phyloP scores from a whole-genome alignment of 2,113 vertebrate genomes.

The Trogon melanurus region DNA sequence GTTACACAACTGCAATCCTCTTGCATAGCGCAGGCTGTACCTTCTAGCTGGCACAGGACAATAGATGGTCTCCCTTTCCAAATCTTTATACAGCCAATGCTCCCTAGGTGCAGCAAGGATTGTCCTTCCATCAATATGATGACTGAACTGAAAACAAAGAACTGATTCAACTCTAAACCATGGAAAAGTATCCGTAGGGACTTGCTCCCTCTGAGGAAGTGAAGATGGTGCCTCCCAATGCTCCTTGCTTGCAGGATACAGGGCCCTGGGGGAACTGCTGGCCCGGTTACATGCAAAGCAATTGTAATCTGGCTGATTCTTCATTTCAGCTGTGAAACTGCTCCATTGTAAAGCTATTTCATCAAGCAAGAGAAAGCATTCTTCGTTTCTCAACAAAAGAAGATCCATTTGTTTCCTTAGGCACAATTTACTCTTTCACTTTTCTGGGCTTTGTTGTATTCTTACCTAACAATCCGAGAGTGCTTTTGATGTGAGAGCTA shows the following conservation, averaged over 20 bases:
- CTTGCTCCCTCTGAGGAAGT: not conserved
- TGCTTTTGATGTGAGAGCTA: conserved; percentile 33
- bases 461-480: conserved; percentile 24
- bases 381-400: conserved; percentile 17
- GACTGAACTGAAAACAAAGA: conserved; percentile 29
- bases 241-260: not conserved
- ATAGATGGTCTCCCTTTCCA: not conserved
- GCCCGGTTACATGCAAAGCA: not conserved
- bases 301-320: conserved; percentile 41
- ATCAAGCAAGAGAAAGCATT: not conserved
- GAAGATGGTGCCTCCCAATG: not conserved
- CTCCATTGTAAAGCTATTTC: conserved; percentile 40
- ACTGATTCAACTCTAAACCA: conserved; percentile 18
- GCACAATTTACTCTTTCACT: conserved; percentile 23
- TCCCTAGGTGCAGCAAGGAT: conserved; percentile 13
- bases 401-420: conserved; percentile 41
- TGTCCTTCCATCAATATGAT: not conserved
- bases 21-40: not conserved
- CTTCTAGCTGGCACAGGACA: not conserved
- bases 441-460: conserved; percentile 24
- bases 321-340: conserved; percentile 36
- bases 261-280: not conserved
- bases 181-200: not conserved
- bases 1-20: not conserved
- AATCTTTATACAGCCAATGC: conserved; percentile 20